Conservation (phyloP, 1,140 invertebrate genomes). For the Sinonovacula constricta region DNA sequence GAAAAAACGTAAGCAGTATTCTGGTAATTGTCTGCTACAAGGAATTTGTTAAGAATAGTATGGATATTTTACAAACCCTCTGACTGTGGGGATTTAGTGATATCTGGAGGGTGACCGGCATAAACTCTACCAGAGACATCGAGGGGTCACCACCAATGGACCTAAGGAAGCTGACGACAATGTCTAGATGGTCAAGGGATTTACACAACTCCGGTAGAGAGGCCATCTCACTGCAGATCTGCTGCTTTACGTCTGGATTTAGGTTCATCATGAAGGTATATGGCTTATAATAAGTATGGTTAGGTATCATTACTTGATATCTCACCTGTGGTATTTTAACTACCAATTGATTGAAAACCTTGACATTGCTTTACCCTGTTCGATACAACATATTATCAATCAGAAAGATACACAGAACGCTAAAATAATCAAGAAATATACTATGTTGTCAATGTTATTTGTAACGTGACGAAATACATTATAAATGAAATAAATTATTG, state of each 20-base stretch:
- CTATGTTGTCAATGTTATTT: too few species aligned
- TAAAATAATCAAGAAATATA: too few species aligned
- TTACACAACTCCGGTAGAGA: slow-evolving; percentile 60
- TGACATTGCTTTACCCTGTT: slow-evolving; percentile 37
- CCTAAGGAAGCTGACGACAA: slow-evolving; percentile 65
- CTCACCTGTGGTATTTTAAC: slow-evolving; percentile 49
- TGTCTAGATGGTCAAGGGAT: slow-evolving; percentile 65
- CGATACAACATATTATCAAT: slow-evolving; percentile 43
- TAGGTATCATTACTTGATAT: too few species aligned
- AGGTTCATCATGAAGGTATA: slow-evolving; percentile 58
- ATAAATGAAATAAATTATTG: too few species aligned
- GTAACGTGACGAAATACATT: too few species aligned
- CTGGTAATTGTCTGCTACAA: too few species aligned
- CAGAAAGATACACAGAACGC: too few species aligned
- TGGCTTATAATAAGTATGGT: too few species aligned
- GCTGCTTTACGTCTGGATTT: slow-evolving; percentile 46
- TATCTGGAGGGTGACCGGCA: slow-evolving; percentile 55
- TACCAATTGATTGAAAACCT: slow-evolving; percentile 21
- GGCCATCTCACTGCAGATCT: slow-evolving; percentile 60
- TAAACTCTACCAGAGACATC: slow-evolving; percentile 55
- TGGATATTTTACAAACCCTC: too few species aligned
- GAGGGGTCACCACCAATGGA: slow-evolving; percentile 63
- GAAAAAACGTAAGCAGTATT: too few species aligned
- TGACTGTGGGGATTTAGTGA: slow-evolving; percentile 32
- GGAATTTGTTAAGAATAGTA: too few species aligned